phyloP scores from a whole-genome alignment of 1,140 invertebrate genomes.

The Drosophila neocordata region DNA sequence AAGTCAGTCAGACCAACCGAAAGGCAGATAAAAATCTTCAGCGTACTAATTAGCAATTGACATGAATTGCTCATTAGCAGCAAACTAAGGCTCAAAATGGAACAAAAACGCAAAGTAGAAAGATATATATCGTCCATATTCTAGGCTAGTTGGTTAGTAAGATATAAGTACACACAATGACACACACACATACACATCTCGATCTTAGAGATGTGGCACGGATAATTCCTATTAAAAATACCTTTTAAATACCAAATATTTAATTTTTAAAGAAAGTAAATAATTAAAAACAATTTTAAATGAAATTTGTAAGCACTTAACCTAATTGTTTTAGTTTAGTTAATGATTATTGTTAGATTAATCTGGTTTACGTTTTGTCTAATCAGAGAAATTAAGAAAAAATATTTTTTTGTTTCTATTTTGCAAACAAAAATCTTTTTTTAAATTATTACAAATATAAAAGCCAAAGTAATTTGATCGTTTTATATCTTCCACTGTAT shows the following conservation, averaged over 20 bases:
- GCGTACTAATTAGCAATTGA: constrained; percentile 82
- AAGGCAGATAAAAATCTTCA: constrained; percentile 76
- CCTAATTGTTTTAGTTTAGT: no score
- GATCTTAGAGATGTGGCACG: not conserved
- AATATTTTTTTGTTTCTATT: no score
- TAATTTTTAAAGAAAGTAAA: not conserved
- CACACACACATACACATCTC: constrained; percentile 1
- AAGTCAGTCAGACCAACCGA: constrained; percentile 64
- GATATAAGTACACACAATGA: not conserved
- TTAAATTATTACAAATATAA: no score
- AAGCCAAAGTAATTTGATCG: no score
- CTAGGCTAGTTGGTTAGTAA: constrained; percentile 33
- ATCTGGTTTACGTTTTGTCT: no score
- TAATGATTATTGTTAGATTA: no score
- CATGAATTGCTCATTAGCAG: constrained; percentile 82
- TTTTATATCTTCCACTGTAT: no score
- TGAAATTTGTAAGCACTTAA: no score
- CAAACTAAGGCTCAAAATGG: constrained; percentile 72
- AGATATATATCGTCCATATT: constrained; percentile 28
- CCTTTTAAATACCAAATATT: not conserved
- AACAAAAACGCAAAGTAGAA: constrained; percentile 1
- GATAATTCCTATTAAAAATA: not conserved
- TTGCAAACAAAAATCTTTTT: no score
- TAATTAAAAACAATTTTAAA: not conserved
- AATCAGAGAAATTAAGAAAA: no score